phyloP scores from a whole-genome alignment of 2,888 invertebrate species.

The Morpho deidamia region DNA sequence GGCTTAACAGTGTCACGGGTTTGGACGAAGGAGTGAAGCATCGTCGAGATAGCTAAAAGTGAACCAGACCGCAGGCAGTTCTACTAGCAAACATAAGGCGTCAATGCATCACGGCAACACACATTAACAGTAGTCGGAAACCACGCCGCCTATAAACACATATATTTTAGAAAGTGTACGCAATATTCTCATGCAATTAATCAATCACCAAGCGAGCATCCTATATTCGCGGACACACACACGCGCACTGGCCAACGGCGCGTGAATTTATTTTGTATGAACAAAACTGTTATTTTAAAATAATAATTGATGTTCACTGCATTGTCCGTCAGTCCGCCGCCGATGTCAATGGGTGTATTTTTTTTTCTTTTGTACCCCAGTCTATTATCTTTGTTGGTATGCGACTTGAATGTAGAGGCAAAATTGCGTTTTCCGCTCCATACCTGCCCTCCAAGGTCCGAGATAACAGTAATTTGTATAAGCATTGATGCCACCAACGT shows the following conservation, averaged over 20 bases:
- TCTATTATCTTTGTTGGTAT: slow-evolving; percentile 37
- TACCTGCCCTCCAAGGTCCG: background rate
- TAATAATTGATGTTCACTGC: slow-evolving; percentile 69
- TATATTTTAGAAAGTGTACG: slow-evolving; percentile 48
- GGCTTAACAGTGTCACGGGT: too few species aligned
- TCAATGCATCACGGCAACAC: too few species aligned
- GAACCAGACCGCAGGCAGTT: too few species aligned
- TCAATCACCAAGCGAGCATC: slow-evolving; percentile 61
- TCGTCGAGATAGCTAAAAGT: too few species aligned
- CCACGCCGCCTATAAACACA: slow-evolving; percentile 33
- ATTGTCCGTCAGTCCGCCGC: slow-evolving; percentile 44
- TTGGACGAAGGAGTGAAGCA: too few species aligned
- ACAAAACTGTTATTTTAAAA: slow-evolving; percentile 78
- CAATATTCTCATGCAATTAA: slow-evolving; percentile 40
- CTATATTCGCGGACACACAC: slow-evolving; percentile 42
- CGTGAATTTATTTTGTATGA: slow-evolving; percentile 74
- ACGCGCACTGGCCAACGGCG: slow-evolving; percentile 42
- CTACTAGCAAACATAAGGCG: too few species aligned
- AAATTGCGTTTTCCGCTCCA: slow-evolving; percentile 4
- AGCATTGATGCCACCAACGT: too few species aligned
- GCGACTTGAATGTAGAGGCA: background rate
- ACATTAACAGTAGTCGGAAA: background rate
- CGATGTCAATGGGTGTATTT: slow-evolving; percentile 54
- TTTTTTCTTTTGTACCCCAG: slow-evolving; percentile 52
- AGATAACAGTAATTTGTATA: background rate